Conservation (phyloP, 1,140 invertebrate genomes). For the Pteromalus puparum region DNA sequence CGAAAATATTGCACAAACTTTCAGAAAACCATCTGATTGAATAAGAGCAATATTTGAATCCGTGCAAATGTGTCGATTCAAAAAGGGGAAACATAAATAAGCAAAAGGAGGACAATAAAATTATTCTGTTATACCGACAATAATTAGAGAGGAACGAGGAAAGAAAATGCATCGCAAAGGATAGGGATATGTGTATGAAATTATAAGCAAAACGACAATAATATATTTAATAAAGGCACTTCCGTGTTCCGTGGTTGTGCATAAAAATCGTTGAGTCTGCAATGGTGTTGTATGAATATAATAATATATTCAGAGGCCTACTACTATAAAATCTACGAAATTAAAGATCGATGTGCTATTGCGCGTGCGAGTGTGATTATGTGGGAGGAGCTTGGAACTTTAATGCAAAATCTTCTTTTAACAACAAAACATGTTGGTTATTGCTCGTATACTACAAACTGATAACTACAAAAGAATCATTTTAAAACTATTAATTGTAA, state of each 20-base stretch:
- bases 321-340: neutral
- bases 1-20: neutral
- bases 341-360: neutral
- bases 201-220: conserved; percentile 33
- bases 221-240: neutral
- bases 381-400: conserved; percentile 7
- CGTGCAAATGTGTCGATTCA: neutral
- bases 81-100: neutral
- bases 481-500: neutral
- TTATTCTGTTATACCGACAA: conserved; percentile 24
- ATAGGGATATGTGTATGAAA: neutral
- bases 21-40: conserved; percentile 2
- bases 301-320: conserved; percentile 32
- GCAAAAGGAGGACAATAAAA: conserved; percentile 40
- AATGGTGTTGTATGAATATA: conserved; percentile 11
- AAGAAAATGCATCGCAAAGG: neutral
- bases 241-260: no score
- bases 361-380: neutral
- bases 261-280: neutral
- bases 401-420: neutral
- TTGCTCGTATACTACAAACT: no score
- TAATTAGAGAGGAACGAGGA: conserved; percentile 5
- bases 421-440: neutral
- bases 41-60: neutral
- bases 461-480: no score